A percentile compares a stretch with the other conserved stretches of the same genome.
These are phyloP conservation scores for Brachyistius frenatus DNA, from an alignment of 2,113 vertebrate species.

Conservation along the genomic window DNA sequence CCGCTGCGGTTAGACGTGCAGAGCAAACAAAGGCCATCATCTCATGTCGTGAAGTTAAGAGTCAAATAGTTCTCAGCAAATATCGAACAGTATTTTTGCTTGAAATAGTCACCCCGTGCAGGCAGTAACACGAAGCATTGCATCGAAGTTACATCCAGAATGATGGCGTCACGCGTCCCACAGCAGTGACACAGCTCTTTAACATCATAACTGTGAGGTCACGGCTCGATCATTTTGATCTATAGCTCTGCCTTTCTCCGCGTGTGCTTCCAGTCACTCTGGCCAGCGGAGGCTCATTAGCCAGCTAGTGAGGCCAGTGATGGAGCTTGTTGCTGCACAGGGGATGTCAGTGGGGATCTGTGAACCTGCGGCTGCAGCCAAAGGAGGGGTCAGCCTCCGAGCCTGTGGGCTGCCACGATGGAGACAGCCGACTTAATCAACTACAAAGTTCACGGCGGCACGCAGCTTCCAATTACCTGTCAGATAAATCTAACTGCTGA, in stretches of 20 bases:
- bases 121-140: no score
- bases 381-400: constrained; percentile 56
- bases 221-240: constrained; percentile 47
- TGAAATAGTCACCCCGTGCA: no score
- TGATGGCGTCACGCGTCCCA: not conserved
- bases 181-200: constrained; percentile 16
- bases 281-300: constrained; percentile 67
- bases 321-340: constrained; percentile 45
- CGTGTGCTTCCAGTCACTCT: constrained; percentile 45
- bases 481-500: constrained; percentile 61
- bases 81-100: no score
- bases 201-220: constrained; percentile 42
- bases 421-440: constrained; percentile 67
- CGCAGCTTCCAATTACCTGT: constrained; percentile 69
- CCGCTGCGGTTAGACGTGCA: not conserved
- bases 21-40: no score
- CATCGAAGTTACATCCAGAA: not conserved
- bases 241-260: constrained; percentile 46
- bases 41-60: no score
- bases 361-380: constrained; percentile 45
- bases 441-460: constrained; percentile 58
- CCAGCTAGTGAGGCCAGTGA: constrained; percentile 47
- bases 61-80: no score
- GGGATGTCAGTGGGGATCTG: constrained; percentile 45
- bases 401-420: constrained; percentile 35